Evolutionary conservation across 2,888 invertebrate species (phyloP).

Genomic region (Tyria jacobaeae): DNA sequence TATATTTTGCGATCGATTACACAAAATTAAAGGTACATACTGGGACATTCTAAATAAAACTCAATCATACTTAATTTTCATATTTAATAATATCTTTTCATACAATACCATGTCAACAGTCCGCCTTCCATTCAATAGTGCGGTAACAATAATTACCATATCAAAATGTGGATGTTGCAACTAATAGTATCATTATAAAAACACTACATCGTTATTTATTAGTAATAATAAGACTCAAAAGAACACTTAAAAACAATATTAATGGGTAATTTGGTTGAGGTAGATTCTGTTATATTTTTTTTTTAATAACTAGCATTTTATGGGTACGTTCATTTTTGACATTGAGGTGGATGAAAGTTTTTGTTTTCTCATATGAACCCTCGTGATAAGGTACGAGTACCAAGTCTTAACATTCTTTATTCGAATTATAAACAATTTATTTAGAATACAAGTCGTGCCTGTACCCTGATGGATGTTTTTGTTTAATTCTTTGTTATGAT

Average conservation of each 20-base stretch:
- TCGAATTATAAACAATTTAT: not conserved
- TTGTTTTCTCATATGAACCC: not conserved
- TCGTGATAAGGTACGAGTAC: too few relatives aligned
- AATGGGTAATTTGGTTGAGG: slow-evolving; percentile 86
- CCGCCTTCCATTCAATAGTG: slow-evolving; percentile 77
- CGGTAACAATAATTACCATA: slow-evolving; percentile 85
- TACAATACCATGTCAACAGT: slow-evolving; percentile 75
- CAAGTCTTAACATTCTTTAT: not conserved
- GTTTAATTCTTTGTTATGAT: not conserved
- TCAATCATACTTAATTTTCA: slow-evolving; percentile 62
- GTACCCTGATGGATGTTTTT: not conserved
- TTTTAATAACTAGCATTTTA: slow-evolving; percentile 61
- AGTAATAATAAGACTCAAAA: slow-evolving; percentile 83
- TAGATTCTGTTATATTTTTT: slow-evolving; percentile 77
- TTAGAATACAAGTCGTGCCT: not conserved
- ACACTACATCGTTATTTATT: slow-evolving; percentile 81
- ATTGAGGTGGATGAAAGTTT: slow-evolving; percentile 2
- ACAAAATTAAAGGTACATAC: not conserved
- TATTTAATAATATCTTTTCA: slow-evolving; percentile 78
- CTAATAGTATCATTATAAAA: slow-evolving; percentile 80
- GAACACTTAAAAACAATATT: slow-evolving; percentile 84
- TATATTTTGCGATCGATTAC: too few relatives aligned
- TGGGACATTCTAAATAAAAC: slow-evolving; percentile 55
- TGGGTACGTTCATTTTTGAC: slow-evolving; percentile 52
- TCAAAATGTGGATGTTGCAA: slow-evolving; percentile 82